Percentiles rank a stretch among this genome's conserved stretches.
phyloP scores from a whole-genome alignment of 2,113 vertebrate species.

The Bubo blakistoni region DNA sequence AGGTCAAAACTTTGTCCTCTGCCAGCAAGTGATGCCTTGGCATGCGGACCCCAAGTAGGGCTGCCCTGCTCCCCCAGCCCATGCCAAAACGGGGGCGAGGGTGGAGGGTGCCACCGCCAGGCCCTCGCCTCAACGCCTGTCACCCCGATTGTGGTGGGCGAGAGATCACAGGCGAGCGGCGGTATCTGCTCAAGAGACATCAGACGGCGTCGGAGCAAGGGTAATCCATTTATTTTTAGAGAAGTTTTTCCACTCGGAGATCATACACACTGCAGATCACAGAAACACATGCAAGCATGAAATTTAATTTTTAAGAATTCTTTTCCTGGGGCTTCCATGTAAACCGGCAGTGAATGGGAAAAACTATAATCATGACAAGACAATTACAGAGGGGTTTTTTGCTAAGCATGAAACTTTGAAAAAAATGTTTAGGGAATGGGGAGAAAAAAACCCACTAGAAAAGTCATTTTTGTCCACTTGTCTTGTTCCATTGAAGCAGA shows the following conservation, averaged over 20 bases:
- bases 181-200: conserved; percentile 73
- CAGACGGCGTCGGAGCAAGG: conserved; percentile 74
- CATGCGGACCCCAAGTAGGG: neutral
- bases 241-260: conserved; percentile 82
- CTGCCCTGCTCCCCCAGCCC: neutral
- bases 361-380: conserved; percentile 69
- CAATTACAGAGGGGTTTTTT: conserved; percentile 63
- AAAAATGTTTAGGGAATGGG: neutral
- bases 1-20: conserved; percentile 43
- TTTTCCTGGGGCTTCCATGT: conserved; percentile 74
- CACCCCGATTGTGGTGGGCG: conserved; percentile 74
- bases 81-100: conserved; percentile 9
- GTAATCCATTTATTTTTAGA: conserved; percentile 86
- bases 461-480: neutral
- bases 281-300: conserved; percentile 84
- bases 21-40: neutral
- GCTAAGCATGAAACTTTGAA: conserved; percentile 57
- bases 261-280: conserved; percentile 84
- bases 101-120: conserved; percentile 72
- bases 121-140: conserved; percentile 76
- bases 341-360: conserved; percentile 61
- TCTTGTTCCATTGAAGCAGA: conserved; percentile 15
- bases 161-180: conserved; percentile 77
- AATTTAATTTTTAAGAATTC: conserved; percentile 81
- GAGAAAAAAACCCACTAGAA: neutral